Evolutionary conservation across 2,113 vertebrate species (phyloP).

Genomic region (Sinosuthora webbiana): DNA sequence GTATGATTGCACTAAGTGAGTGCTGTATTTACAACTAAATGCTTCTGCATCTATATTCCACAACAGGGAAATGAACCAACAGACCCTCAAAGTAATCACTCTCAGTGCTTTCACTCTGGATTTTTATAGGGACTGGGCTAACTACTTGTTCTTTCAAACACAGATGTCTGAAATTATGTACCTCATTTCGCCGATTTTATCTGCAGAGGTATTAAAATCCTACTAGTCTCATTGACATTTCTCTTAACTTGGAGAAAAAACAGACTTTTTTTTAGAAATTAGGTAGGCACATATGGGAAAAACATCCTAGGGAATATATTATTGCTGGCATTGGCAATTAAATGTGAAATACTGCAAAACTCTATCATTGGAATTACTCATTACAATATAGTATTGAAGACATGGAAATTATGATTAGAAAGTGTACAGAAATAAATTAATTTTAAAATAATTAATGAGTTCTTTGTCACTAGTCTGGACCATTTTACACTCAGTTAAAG

Average conservation of each 20-base stretch:
- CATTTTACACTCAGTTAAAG: not conserved
- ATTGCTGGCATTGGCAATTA: not conserved
- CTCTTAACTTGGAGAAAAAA: not conserved
- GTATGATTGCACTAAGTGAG: not conserved
- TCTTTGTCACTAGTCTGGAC: not conserved
- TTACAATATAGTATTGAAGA: not conserved
- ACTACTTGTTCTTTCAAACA: not conserved
- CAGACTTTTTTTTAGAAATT: not conserved
- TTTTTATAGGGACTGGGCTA: not conserved
- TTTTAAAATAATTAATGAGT: not conserved
- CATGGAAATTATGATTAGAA: not conserved
- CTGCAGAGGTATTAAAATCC: not conserved
- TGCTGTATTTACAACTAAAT: constrained; percentile 3
- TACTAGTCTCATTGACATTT: not conserved
- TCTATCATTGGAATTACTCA: not conserved
- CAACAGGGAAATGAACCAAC: not conserved
- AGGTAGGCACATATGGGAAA: not conserved
- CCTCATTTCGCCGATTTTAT: not conserved
- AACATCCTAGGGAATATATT: not conserved
- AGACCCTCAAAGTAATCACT: not conserved
- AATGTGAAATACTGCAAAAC: not conserved
- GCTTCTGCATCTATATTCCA: not conserved
- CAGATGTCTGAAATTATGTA: not conserved
- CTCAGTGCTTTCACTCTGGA: not conserved
- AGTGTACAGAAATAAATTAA: not conserved